Base-by-base conservation (phyloP, 2,888 invertebrate species). In the Tenthredo notha region DNA sequence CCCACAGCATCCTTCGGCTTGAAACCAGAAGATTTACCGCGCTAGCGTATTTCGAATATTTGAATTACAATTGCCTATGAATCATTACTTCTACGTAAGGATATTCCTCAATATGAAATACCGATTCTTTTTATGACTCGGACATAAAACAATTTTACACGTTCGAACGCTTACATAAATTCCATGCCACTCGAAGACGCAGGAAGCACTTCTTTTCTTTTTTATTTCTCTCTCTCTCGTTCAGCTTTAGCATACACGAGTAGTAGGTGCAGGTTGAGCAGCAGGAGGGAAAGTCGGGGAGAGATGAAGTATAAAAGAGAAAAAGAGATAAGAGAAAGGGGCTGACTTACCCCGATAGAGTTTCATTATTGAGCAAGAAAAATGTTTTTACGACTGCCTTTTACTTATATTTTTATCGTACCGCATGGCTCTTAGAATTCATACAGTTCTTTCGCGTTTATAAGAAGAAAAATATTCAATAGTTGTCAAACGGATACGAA, bases 81-180 rank as follows among this genome's bases (percentile, higher is more conserved):
- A 85, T 85, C 82, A 85, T 85, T 85, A 85, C 80, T 85, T 80
- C 82, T 80, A 80, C 77, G 82, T 70, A 54, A 78, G 72, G 70
- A 85, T 85, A 85, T 85, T 85, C 82, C 80, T 85, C 85, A 85
- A 85, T 85, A 67, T 85, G 85, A 85, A 85, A 85, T 85, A 85
- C 80, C 78, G 85, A 78, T 78, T 54, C 85, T 77, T 80, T 85
- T 85, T 85, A 85, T 85, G 82, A 80, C 80, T 70, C 54, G 82
- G 40, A 80, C 85, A 85, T 85, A 85, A 85, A 85, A 85, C 85
- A 85, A 85, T 82, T 85, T 85, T 85, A 85, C 80, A 80, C 85
- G 85, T 85, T 85, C 85, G 80, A 85, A 85, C 50, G 70, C 85
- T 70, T 85, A 80, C 85, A 85, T 85, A 85, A 85, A 85, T 85